Base-by-base conservation (phyloP, 2,113 vertebrate species). In the Oxygymnocypris stewartii region DNA sequence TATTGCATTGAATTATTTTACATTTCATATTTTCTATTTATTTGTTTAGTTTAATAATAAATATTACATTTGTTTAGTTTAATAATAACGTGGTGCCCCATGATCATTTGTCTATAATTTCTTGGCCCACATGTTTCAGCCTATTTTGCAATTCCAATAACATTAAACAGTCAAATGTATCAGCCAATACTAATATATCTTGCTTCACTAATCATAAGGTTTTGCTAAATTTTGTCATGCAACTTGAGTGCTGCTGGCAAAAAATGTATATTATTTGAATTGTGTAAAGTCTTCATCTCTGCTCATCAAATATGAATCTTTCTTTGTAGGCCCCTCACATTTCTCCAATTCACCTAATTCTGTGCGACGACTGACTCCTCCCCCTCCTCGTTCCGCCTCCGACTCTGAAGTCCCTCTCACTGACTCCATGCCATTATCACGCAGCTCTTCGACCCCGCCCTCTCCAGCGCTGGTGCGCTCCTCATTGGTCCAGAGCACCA, bases 401-500 rank as follows among this genome's bases (percentile, higher is more conserved):
- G 85, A 89, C 14, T 85, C 91, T 28, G 83, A 90, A 42, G 82
- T 86, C 63, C 79, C 69, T 67, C 16, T 74, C 12, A 54, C 63
- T 8, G 78, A 89, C 40, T 78, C 86, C 0, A 65, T 84, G 16
- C 79, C 88, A 57, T 18, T 87, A 51, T 74, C 84, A 0, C 71
- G 79, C 10, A 82, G 78, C 61, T 74, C 80, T 57, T 54, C 88
- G 9, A 89, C 85, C 2, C 90, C 87, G 0, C 86, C 91, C 23
- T 77, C 89, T 44, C 79, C 84, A 49, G 14, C 84, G 0, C 67
- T 85, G 28, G 65, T 82, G 69, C 79, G 84, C 73, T 88, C 81
- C 37, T 51, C 91, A 71, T 90, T 95, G 84, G 94, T 95, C 77
- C 94, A 95, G 92, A 95, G 94, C 89, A 95, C 95, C 90, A 95